Evolutionary conservation across 2,113 vertebrate genomes (phyloP).

Genomic region (Colaptes auratus): DNA sequence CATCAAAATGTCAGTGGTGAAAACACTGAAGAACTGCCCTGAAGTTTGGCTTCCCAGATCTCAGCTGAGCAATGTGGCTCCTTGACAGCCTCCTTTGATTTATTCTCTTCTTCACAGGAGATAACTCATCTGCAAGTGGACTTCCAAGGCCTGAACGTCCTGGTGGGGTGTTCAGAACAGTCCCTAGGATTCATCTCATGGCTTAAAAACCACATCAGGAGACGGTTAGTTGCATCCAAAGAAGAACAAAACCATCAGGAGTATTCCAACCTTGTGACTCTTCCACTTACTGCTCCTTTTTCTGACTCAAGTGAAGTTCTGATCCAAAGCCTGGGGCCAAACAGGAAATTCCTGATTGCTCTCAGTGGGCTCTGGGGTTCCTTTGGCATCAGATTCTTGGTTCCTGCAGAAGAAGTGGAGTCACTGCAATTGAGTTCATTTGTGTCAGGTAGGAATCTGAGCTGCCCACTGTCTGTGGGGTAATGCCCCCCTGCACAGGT

Average conservation of each 20-base stretch:
- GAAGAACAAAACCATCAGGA: not conserved
- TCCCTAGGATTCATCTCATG: not conserved
- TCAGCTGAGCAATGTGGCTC: not conserved
- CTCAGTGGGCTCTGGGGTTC: not conserved
- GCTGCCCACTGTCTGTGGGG: not conserved
- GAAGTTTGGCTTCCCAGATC: not conserved
- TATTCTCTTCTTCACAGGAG: too few species aligned
- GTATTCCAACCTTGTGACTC: not conserved
- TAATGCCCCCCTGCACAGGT: too few species aligned
- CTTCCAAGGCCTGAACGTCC: not conserved
- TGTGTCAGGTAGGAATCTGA: not conserved
- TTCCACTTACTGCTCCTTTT: not conserved
- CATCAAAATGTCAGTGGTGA: not conserved
- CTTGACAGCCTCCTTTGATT: not conserved
- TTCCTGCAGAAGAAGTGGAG: not conserved
- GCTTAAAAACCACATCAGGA: not conserved
- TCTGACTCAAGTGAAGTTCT: not conserved
- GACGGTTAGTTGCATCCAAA: not conserved
- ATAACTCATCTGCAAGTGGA: not conserved
- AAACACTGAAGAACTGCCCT: not conserved
- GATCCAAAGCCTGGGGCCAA: not conserved
- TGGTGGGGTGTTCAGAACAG: not conserved
- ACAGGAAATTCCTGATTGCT: not conserved
- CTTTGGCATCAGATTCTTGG: not conserved
- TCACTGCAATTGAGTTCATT: not conserved